Evolutionary conservation across 2,113 vertebrate species (phyloP).

Genomic region (Trogon melanurus): DNA sequence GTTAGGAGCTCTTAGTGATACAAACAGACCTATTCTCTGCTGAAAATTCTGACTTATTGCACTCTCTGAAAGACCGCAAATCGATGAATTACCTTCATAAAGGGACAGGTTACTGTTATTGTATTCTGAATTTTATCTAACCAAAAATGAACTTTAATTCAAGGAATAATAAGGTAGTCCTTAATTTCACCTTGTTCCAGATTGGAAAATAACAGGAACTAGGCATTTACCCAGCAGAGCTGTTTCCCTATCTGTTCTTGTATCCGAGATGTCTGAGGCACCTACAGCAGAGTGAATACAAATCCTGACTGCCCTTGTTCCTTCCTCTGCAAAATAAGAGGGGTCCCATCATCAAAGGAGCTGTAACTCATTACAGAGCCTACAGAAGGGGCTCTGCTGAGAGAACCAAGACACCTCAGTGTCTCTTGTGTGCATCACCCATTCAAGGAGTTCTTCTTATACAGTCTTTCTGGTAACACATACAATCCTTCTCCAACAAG

Average conservation of each 20-base stretch:
- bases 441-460: background rate
- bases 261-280: background rate
- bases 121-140: background rate
- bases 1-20: background rate
- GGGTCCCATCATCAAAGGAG: background rate
- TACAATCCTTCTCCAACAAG: background rate
- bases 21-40: background rate
- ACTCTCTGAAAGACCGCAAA: background rate
- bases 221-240: background rate
- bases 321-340: background rate
- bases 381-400: background rate
- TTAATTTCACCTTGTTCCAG: background rate
- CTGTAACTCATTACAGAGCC: background rate
- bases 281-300: background rate
- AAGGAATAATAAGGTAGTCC: background rate
- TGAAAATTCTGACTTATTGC: background rate
- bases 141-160: background rate
- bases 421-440: fast-evolving
- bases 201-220: background rate
- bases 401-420: background rate
- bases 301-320: background rate
- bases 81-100: background rate
- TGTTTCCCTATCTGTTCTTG: background rate
- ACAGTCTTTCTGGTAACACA: background rate
- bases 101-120: background rate